A percentile compares a stretch with the other conserved stretches of the same genome.
Conservation (phyloP, 1,140 invertebrate species). For the Cataglyphis hispanica region DNA sequence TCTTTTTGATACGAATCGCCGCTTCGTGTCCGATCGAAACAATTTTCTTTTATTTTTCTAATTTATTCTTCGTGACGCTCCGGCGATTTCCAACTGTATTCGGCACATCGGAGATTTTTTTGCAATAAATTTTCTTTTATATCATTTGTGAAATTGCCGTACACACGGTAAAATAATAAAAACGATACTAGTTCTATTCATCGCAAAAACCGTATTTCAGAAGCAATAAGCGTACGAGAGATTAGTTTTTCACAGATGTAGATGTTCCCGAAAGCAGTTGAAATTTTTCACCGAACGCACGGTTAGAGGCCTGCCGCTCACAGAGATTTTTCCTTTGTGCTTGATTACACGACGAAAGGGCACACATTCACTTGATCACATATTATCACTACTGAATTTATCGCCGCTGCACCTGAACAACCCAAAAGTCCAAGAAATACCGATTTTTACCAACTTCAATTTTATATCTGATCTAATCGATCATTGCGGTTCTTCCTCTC, state of each 20-base stretch:
- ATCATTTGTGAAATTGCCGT: not conserved
- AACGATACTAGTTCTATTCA: not conserved
- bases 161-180: not conserved
- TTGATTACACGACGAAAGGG: constrained; percentile 77
- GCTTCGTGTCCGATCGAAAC: constrained; percentile 57
- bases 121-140: not conserved
- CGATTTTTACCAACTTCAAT: not conserved
- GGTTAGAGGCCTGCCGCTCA: constrained; percentile 60
- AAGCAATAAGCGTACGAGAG: not conserved
- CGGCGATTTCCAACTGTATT: constrained; percentile 38
- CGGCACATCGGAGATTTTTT: not conserved
- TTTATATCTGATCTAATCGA: not conserved
- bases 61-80: constrained; percentile 19
- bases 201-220: not conserved
- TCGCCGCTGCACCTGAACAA: constrained; percentile 53
- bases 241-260: constrained; percentile 1
- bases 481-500: not conserved
- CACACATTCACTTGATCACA: constrained; percentile 80
- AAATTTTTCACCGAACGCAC: constrained; percentile 48
- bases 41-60: constrained; percentile 15
- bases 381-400: constrained; percentile 69
- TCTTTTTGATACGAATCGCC: constrained; percentile 21
- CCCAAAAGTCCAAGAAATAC: not conserved
- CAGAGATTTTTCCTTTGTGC: constrained; percentile 77
- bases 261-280: constrained; percentile 40